Percentiles rank a stretch among this genome's conserved stretches.
phyloP scores from a whole-genome alignment of 2,113 vertebrate species.

The Seriola aureovittata region DNA sequence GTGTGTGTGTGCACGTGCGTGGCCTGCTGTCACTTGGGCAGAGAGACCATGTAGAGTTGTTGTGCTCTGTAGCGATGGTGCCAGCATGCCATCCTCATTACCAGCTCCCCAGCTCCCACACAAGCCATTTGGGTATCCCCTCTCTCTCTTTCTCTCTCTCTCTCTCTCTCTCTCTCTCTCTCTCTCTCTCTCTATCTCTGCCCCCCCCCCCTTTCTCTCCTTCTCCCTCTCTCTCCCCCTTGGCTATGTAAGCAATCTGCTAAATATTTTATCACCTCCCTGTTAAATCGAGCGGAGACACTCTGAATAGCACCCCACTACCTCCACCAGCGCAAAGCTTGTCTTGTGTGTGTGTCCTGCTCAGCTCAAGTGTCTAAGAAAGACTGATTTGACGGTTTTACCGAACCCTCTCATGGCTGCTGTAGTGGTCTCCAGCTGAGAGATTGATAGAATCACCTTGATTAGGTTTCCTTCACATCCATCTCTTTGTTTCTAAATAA shows the following conservation, averaged over 20 bases:
- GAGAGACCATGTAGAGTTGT: constrained; percentile 68
- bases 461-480: constrained; percentile 36
- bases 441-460: constrained; percentile 57
- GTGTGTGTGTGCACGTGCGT: constrained; percentile 11
- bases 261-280: constrained; percentile 81
- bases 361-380: constrained; percentile 36
- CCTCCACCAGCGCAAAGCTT: constrained; percentile 57
- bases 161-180: constrained; percentile 26
- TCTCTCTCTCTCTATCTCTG: constrained; percentile 27
- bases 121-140: constrained; percentile 73
- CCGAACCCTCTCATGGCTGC: constrained; percentile 26
- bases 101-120: constrained; percentile 73
- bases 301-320: constrained; percentile 68
- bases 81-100: constrained; percentile 78
- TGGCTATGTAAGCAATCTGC: constrained; percentile 80
- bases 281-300: constrained; percentile 76
- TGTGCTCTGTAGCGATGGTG: constrained; percentile 71
- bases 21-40: constrained; percentile 62
- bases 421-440: constrained; percentile 36
- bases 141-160: constrained; percentile 9
- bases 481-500: constrained; percentile 26
- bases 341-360: constrained; percentile 51
- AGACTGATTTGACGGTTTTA: constrained; percentile 46
- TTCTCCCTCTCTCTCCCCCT: constrained; percentile 61
- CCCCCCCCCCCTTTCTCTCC: background rate